Base-by-base conservation (phyloP, 2,888 invertebrate species). In the Tethea ocularis region DNA sequence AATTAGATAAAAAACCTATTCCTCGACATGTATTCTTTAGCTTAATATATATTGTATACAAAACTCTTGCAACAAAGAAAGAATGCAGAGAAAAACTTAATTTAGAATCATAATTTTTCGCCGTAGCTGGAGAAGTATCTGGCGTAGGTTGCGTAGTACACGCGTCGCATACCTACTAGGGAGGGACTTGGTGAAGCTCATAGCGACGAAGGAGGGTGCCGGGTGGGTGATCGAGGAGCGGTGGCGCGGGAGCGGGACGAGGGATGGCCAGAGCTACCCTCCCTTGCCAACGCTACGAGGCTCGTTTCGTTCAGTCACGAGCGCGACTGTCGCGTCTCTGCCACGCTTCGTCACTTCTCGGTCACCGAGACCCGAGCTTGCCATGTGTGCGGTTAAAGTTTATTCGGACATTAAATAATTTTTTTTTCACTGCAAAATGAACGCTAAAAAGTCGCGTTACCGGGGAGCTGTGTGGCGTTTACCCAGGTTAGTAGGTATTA, bases 361-460 rank as follows among this genome's bases (percentile, higher is more conserved):
- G 64, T 58, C 36, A 46, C 58, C 54, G 66, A 68, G 72, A 60
- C 66, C 71, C 75, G 73, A 71, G 77, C 76, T 74, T 80, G 83
- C 80, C 67, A 87, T 86, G 86, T 74, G 75, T 79, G 75, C 87
- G 84, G 71, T 75, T 71, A 86, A 88, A 88, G 78, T 88, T 87
- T 87, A 76, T 79, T 68, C 71, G 72, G 63, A 75, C 69, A 60
- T 67, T 70, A 67, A 78, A 73, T 77, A 74, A 79, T 76, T 69
- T 33, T 36, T 36, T 11, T 71, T 66, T n/a, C 61, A 61, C 77
- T 79, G 75, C 72, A 78, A 77, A 73, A 86, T 85, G 86, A 77
- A 69, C 67, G 69, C 65, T 64, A 70, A 69, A 61, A 66, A 61
- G 67, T 69, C 71, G 68, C 67, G 70, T 38, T 60, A 20, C 61